Evolutionary conservation across 2,888 invertebrate species (phyloP).

Genomic region (Fabriciana adippe): DNA sequence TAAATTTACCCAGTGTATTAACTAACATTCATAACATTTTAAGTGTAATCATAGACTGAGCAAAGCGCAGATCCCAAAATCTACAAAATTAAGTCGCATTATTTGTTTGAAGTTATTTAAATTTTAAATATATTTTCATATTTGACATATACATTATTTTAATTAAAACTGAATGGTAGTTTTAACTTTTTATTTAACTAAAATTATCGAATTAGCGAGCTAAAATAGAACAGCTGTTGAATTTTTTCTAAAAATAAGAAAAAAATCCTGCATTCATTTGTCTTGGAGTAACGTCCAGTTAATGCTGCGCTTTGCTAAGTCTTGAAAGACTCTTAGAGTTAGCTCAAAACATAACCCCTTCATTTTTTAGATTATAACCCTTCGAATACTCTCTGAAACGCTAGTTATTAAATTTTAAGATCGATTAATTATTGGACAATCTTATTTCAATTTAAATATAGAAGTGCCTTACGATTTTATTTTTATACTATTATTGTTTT

Average conservation of each 20-base stretch:
- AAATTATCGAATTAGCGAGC: too few species aligned
- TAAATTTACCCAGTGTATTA: constrained; percentile 41
- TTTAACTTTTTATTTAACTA: too few species aligned
- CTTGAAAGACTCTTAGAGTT: constrained; percentile 8
- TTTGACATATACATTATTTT: too few species aligned
- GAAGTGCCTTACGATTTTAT: constrained; percentile 81
- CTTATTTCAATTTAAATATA: constrained; percentile 74
- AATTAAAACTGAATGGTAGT: too few species aligned
- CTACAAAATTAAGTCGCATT: background rate
- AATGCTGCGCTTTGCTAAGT: constrained; percentile 2
- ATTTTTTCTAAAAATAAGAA: too few species aligned
- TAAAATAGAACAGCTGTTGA: too few species aligned
- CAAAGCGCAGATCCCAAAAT: background rate
- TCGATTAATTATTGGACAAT: constrained; percentile 60
- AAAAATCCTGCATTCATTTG: background rate
- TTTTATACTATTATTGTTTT: constrained; percentile 67
- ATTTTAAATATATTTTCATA: too few species aligned
- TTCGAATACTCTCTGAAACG: constrained; percentile 44
- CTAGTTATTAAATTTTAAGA: constrained; percentile 61
- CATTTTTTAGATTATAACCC: constrained; percentile 19
- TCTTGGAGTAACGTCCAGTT: background rate
- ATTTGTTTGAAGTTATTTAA: too few species aligned
- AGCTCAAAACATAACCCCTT: constrained; percentile 45
- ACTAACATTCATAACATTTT: constrained; percentile 5
- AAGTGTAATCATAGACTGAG: constrained; percentile 3